Conservation (phyloP, 1,140 invertebrate species). For the Drosophila ercepeae region DNA sequence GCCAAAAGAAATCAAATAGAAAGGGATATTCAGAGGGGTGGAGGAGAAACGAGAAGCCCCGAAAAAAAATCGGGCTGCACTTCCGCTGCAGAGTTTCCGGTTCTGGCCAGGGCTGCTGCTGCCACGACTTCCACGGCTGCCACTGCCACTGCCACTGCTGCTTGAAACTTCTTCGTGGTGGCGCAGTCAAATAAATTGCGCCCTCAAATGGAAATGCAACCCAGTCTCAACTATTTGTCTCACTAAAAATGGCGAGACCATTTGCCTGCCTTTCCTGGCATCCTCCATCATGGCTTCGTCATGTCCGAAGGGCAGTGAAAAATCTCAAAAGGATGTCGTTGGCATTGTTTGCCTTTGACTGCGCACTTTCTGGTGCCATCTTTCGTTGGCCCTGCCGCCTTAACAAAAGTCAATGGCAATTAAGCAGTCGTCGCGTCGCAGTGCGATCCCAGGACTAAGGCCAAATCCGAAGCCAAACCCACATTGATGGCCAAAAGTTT, state of each 20-base stretch:
- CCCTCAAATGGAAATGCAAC: conserved; percentile 70
- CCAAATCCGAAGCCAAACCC: conserved; percentile 38
- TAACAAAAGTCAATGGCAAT: conserved; percentile 75
- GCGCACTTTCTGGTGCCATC: conserved; percentile 62
- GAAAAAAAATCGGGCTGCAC: conserved; percentile 58
- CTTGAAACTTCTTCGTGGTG: conserved; percentile 67
- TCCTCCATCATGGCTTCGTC: conserved; percentile 57
- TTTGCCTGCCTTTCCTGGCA: conserved; percentile 43
- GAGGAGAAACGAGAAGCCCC: not conserved
- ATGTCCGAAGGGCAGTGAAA: conserved; percentile 65
- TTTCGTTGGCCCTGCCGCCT: conserved; percentile 41
- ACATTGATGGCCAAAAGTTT: conserved; percentile 50
- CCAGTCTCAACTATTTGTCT: conserved; percentile 67
- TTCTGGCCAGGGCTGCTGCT: conserved; percentile 28
- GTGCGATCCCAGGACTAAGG: conserved; percentile 31
- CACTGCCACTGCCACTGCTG: conserved; percentile 18
- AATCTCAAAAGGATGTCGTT: conserved; percentile 69
- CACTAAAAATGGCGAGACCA: conserved; percentile 71
- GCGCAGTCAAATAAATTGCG: conserved; percentile 74
- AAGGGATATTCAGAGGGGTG: not conserved
- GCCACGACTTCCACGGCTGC: conserved; percentile 10
- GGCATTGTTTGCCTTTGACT: conserved; percentile 68
- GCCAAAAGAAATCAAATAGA: conserved; percentile 56
- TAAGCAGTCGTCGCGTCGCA: conserved; percentile 62
- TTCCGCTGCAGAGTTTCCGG: conserved; percentile 71